Evolutionary conservation across 2,113 vertebrate species (phyloP).

Genomic region (Neomonachus schauinslandi): DNA sequence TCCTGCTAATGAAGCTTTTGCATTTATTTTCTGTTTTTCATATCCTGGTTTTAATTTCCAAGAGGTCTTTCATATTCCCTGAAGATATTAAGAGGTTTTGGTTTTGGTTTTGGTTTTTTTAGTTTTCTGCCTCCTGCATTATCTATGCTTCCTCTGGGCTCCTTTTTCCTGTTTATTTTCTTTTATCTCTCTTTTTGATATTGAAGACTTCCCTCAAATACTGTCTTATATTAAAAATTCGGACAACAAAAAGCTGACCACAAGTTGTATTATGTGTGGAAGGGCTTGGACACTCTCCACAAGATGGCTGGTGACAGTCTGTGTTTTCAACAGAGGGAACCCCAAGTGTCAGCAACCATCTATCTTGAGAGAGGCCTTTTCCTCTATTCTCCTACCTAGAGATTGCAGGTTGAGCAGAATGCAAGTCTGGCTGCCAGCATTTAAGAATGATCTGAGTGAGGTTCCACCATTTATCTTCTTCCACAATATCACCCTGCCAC

Average conservation of each 20-base stretch:
- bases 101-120: neutral
- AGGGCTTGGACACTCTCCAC: neutral
- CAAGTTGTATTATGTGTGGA: too few relatives aligned
- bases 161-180: neutral
- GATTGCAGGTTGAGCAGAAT: neutral
- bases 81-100: neutral
- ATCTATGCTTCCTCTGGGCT: neutral
- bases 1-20: neutral
- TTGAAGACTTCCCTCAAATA: neutral
- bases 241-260: neutral
- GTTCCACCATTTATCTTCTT: neutral
- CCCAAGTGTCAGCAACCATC: neutral
- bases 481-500: too few relatives aligned
- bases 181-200: conserved; percentile 13
- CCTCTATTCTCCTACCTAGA: neutral
- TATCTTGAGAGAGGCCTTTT: neutral
- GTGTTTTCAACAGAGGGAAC: neutral
- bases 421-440: too few relatives aligned
- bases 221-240: neutral
- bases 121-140: neutral
- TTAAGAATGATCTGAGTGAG: neutral
- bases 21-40: neutral
- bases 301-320: fast-evolving
- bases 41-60: neutral
- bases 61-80: neutral